Percentiles rank a stretch among this genome's conserved stretches.
phyloP scores from a whole-genome alignment of 2,888 invertebrate species.

The Hydrotaea diabolus region DNA sequence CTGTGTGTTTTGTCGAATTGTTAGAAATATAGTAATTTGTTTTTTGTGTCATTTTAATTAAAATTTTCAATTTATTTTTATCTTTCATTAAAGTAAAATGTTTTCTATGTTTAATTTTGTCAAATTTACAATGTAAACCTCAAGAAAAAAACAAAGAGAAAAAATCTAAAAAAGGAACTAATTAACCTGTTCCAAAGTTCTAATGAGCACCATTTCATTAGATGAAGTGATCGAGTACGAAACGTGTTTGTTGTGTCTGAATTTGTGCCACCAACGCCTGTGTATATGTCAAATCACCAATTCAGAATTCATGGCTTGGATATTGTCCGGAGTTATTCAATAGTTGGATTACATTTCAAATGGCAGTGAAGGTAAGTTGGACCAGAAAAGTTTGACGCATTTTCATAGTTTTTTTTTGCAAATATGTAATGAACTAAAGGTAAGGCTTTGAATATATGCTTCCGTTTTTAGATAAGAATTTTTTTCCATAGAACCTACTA shows the following conservation, averaged over 20 bases:
- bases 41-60: background rate
- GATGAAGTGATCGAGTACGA: background rate
- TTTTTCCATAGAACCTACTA: too few species aligned
- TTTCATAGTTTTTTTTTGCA: too few species aligned
- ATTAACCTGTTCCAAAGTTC: background rate
- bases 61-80: background rate
- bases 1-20: slow-evolving; percentile 4
- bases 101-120: background rate
- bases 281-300: slow-evolving; percentile 4
- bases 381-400: background rate
- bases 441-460: too few species aligned
- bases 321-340: slow-evolving; percentile 24
- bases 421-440: too few species aligned
- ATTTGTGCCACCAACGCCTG: too few species aligned
- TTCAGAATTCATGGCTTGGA: slow-evolving; percentile 46
- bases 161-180: background rate
- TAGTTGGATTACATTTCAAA: slow-evolving; percentile 68
- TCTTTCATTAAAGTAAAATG: background rate
- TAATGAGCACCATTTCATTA: background rate
- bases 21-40: slow-evolving; percentile 1
- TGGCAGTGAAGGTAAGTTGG: slow-evolving; percentile 68
- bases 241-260: too few species aligned
- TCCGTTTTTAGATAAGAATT: too few species aligned
- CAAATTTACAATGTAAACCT: background rate
- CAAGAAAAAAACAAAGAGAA: background rate